phyloP scores from a whole-genome alignment of 2,888 invertebrate species.

The Netelia inedita region DNA sequence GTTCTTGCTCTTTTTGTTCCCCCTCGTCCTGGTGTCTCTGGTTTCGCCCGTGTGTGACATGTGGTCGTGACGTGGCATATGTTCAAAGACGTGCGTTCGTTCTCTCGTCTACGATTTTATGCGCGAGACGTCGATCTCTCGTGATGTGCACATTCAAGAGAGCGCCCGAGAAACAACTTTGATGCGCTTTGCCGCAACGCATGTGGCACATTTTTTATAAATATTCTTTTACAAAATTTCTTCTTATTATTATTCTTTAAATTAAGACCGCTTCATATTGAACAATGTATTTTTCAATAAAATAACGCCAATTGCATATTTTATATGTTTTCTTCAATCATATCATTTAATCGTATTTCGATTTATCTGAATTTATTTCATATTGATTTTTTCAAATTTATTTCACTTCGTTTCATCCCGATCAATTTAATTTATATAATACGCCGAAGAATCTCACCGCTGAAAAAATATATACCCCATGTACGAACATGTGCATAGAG shows the following conservation, averaged over 20 bases:
- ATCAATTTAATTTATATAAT: neutral
- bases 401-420: neutral
- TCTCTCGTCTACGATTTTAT: slow-evolving; percentile 46
- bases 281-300: too few relatives aligned
- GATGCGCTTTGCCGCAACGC: too few relatives aligned
- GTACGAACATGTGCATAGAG: too few relatives aligned
- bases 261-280: too few relatives aligned
- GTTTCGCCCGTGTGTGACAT: slow-evolving; percentile 45
- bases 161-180: neutral
- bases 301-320: too few relatives aligned
- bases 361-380: neutral
- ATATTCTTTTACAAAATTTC: too few relatives aligned
- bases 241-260: too few relatives aligned
- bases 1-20: slow-evolving; percentile 14
- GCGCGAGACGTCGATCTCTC: slow-evolving; percentile 49
- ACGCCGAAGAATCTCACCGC: neutral
- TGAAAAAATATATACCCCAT: neutral
- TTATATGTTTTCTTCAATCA: neutral
- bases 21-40: neutral
- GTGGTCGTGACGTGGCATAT: slow-evolving; percentile 36
- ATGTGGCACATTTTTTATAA: too few relatives aligned
- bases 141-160: neutral
- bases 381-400: neutral
- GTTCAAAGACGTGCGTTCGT: slow-evolving; percentile 12
- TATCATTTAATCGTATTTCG: neutral